Percentiles rank a stretch among this genome's conserved stretches.
Evolutionary conservation across 1,140 invertebrate species (phyloP).

Genomic region (Anoplophora glabripennis): DNA sequence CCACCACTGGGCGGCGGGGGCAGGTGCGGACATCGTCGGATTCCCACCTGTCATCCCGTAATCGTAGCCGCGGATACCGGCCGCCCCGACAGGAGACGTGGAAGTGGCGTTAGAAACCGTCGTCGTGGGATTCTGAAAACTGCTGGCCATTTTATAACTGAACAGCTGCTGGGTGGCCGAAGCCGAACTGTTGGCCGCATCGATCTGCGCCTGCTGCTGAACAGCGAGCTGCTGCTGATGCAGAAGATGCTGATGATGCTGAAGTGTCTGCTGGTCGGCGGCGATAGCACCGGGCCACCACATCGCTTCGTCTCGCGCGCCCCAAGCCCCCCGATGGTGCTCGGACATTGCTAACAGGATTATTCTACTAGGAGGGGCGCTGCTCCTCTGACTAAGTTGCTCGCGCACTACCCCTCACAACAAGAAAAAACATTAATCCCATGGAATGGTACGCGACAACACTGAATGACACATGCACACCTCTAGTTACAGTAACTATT

Average conservation of each 20-base stretch:
- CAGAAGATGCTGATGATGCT: conserved; percentile 47
- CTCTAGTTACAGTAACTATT: conserved; percentile 8
- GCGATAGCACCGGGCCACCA: conserved; percentile 55
- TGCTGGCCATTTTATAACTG: conserved; percentile 80
- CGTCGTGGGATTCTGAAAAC: conserved; percentile 68
- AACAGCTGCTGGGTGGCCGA: conserved; percentile 63
- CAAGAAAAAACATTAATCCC: conserved; percentile 3
- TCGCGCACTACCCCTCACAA: conserved; percentile 11
- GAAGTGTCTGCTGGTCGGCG: conserved; percentile 50
- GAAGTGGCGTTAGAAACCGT: conserved; percentile 52
- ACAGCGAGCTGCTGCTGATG: conserved; percentile 54
- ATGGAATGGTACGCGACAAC: conserved; percentile 4
- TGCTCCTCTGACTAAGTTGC: conserved; percentile 3
- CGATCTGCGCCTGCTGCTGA: conserved; percentile 49
- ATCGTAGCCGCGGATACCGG: conserved; percentile 54
- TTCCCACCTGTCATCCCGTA: conserved; percentile 57
- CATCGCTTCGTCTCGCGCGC: conserved; percentile 60
- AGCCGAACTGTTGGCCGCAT: conserved; percentile 41
- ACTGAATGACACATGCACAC: neutral
- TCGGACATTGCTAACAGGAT: conserved; percentile 43
- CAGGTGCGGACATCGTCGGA: conserved; percentile 50
- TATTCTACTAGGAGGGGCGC: conserved; percentile 8
- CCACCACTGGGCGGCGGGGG: conserved; percentile 66
- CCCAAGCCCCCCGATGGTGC: conserved; percentile 57
- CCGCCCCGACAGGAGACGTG: conserved; percentile 45